Percentiles rank a stretch among this genome's conserved stretches.
These are phyloP conservation scores for Euborellia annulipes DNA, from an alignment of 1,140 invertebrate genomes.

Conservation along the genomic window DNA sequence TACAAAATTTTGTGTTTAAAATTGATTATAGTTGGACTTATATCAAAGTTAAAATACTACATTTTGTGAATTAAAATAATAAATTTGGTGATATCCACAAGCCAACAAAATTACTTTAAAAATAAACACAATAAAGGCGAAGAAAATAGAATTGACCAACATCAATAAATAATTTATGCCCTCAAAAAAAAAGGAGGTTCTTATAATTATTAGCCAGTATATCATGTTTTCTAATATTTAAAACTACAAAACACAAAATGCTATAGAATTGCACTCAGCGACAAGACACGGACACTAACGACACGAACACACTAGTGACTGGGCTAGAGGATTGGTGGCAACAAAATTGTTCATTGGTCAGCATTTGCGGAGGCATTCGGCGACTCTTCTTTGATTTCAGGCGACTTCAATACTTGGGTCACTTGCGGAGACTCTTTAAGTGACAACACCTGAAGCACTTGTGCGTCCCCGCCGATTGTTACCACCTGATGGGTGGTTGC, in stretches of 20 bases:
- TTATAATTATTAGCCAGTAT: slow-evolving; percentile 9
- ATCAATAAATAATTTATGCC: slow-evolving; percentile 12
- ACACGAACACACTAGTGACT: slow-evolving; percentile 6
- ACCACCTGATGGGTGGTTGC: slow-evolving; percentile 57
- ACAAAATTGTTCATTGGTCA: slow-evolving; percentile 10
- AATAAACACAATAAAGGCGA: background rate
- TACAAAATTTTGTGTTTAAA: no score
- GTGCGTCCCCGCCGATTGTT: slow-evolving; percentile 52
- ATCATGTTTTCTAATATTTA: slow-evolving; percentile 5
- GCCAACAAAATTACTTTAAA: slow-evolving; percentile 4
- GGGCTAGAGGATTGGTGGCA: background rate
- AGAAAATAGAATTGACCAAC: slow-evolving; percentile 9
- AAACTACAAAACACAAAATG: slow-evolving; percentile 16
- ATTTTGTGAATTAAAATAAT: no score
- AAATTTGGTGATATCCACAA: background rate
- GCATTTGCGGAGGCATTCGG: slow-evolving; percentile 20
- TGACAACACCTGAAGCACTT: slow-evolving; percentile 65
- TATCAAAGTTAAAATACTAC: no score
- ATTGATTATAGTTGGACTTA: no score
- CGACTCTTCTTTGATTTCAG: slow-evolving; percentile 30
- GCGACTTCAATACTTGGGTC: slow-evolving; percentile 56
- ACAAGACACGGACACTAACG: slow-evolving; percentile 9
- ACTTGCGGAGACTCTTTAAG: slow-evolving; percentile 57
- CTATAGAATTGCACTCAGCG: slow-evolving; percentile 19
- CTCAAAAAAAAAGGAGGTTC: slow-evolving; percentile 7